These are phyloP conservation scores for Diploptera punctata DNA, from an alignment of 2,888 invertebrate genomes.

Conservation along the genomic window DNA sequence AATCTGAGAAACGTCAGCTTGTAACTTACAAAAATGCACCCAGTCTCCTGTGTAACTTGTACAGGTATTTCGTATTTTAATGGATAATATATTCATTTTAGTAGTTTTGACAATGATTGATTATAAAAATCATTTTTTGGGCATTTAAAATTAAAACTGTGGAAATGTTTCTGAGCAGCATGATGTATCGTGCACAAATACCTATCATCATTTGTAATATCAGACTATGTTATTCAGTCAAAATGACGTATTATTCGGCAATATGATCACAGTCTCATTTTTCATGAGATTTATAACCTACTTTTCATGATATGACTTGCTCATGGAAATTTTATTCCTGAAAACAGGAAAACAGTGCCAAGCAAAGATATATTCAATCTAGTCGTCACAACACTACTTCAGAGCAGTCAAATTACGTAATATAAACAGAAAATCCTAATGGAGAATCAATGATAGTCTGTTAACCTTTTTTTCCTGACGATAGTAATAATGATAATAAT, in stretches of 20 bases:
- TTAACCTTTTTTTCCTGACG: no score
- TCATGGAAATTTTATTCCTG: no score
- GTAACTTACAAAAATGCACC: neutral
- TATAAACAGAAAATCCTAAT: no score
- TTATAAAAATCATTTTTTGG: neutral
- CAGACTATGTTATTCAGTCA: neutral
- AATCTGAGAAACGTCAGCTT: neutral
- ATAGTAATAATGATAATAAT: no score
- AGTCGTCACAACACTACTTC: no score
- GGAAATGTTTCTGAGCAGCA: neutral
- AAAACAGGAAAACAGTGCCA: no score
- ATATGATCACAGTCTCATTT: neutral
- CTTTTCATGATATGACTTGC: no score
- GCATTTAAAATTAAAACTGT: constrained; percentile 1
- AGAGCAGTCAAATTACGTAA: no score
- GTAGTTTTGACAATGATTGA: neutral
- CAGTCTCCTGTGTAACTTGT: neutral
- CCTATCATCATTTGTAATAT: neutral
- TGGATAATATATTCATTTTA: neutral
- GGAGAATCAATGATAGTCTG: no score
- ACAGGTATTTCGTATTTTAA: neutral
- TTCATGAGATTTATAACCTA: no score
- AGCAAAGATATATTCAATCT: no score
- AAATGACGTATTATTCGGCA: neutral
- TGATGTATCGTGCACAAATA: neutral